Evolutionary conservation across 2,888 invertebrate species (phyloP).

Genomic region (Thecophora atra): DNA sequence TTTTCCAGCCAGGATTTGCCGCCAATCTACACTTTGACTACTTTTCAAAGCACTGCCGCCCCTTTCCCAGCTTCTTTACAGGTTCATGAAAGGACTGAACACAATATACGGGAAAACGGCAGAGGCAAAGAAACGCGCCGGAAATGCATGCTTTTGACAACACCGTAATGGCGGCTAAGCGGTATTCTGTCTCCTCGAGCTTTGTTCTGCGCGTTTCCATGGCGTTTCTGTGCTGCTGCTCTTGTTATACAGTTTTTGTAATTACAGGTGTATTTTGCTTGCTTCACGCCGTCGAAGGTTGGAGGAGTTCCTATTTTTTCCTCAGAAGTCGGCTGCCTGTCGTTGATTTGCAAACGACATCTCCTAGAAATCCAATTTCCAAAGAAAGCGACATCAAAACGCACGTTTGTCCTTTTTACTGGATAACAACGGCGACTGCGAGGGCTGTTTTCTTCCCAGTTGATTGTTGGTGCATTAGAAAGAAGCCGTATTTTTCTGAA

Average conservation of each 20-base stretch:
- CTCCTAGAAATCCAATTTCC: constrained; percentile 24
- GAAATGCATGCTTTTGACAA: constrained; percentile 25
- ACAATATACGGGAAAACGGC: neutral
- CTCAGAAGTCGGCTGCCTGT: neutral
- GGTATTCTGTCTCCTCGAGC: constrained; percentile 11
- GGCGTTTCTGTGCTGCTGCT: neutral
- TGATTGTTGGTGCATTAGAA: neutral
- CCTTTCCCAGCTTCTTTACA: neutral
- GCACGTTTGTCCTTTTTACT: constrained; percentile 45
- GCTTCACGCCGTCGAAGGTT: neutral
- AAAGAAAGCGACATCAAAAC: neutral
- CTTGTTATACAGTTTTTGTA: neutral
- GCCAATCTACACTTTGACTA: neutral
- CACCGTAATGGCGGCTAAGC: constrained; percentile 7
- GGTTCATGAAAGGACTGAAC: neutral
- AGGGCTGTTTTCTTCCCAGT: neutral
- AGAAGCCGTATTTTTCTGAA: constrained; percentile 28
- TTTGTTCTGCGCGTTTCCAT: neutral
- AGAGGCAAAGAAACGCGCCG: neutral
- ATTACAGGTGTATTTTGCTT: neutral
- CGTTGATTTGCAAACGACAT: constrained; percentile 20
- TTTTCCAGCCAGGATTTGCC: neutral
- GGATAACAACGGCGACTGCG: constrained; percentile 24
- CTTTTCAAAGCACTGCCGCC: neutral
- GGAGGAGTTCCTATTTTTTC: neutral